Evolutionary conservation across 2,797 vertebrate genomes (phyloP).

Genomic region (Phrynocephalus vlangalii): DNA sequence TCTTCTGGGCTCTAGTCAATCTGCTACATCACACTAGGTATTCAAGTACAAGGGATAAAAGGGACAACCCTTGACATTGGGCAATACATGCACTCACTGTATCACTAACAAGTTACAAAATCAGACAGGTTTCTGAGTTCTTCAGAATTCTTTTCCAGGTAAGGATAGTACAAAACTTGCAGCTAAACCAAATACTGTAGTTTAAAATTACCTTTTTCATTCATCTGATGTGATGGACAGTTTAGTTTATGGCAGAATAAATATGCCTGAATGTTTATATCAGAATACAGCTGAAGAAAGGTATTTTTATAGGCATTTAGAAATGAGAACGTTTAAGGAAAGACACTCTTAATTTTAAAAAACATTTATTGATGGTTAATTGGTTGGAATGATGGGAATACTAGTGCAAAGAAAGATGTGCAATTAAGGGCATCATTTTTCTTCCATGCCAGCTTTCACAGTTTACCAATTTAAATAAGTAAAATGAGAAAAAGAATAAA

Average conservation of each 20-base stretch:
- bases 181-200: too few species aligned
- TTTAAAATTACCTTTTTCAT: too few species aligned
- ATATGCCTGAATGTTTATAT: background rate
- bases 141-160: too few species aligned
- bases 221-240: background rate
- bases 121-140: too few species aligned
- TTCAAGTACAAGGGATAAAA: too few species aligned
- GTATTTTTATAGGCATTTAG: background rate
- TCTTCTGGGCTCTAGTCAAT: too few species aligned
- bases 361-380: constrained; percentile 77
- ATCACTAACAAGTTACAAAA: too few species aligned
- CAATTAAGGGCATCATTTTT: constrained; percentile 59
- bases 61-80: too few species aligned
- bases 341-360: constrained; percentile 64
- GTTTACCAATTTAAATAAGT: constrained; percentile 56
- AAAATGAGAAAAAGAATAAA: constrained; percentile 63
- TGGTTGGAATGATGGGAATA: constrained; percentile 67
- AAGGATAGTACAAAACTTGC: too few species aligned
- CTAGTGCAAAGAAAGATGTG: constrained; percentile 76
- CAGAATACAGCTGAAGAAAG: background rate
- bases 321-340: constrained; percentile 13
- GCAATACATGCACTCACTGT: too few species aligned
- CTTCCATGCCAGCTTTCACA: constrained; percentile 67
- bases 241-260: background rate
- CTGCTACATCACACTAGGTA: too few species aligned